These are phyloP conservation scores for Euzetes globulus DNA, from an alignment of 2,888 invertebrate genomes.

Conservation along the genomic window DNA sequence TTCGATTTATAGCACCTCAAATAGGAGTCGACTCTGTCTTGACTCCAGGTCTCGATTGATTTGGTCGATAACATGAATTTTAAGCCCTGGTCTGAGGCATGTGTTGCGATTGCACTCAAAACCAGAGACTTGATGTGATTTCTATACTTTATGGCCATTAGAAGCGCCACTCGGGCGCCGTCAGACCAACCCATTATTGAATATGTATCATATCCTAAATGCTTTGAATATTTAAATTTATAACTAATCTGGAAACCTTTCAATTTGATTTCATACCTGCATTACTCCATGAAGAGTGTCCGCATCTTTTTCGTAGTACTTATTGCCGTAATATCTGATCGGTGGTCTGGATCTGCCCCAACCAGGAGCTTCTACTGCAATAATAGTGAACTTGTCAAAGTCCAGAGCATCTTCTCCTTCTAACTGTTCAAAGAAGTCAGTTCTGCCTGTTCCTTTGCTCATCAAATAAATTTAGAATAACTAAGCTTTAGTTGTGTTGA, in stretches of 20 bases:
- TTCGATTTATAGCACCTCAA: background rate
- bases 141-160: conserved; percentile 46
- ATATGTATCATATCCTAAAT: conserved; percentile 35
- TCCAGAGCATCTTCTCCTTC: conserved; percentile 4
- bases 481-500: no score
- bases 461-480: no score
- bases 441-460: background rate
- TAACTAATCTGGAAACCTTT: no score
- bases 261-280: background rate
- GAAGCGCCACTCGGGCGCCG: conserved; percentile 47
- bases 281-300: background rate
- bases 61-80: background rate
- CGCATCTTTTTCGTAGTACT: background rate
- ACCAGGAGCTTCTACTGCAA: conserved; percentile 25
- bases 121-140: conserved; percentile 37
- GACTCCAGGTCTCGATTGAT: background rate
- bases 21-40: background rate
- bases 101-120: background rate
- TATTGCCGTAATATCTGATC: background rate
- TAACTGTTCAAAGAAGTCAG: background rate
- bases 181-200: conserved; percentile 49
- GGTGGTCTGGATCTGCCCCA: conserved; percentile 33
- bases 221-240: background rate
- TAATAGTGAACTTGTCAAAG: conserved; percentile 9
- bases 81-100: background rate